A percentile compares a stretch with the other conserved stretches of the same genome.
Conservation (phyloP, 2,888 invertebrate genomes). For the Dichetophora obliterata region DNA sequence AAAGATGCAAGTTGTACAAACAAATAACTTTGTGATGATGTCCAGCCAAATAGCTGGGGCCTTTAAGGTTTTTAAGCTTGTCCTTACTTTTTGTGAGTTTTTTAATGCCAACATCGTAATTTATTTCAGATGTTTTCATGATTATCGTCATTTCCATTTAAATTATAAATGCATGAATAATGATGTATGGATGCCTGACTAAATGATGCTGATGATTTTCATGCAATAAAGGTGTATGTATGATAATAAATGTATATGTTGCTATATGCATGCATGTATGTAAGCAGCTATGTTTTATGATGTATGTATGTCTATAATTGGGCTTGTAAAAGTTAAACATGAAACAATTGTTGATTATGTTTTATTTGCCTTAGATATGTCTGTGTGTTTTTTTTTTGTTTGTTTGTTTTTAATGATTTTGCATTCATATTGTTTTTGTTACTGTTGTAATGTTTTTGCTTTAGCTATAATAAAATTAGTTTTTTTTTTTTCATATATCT, state of each 20-base stretch:
- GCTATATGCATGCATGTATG: background rate
- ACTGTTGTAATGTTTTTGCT: conserved; percentile 6
- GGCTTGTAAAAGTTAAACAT: conserved; percentile 15
- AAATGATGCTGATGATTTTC: background rate
- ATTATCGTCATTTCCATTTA: background rate
- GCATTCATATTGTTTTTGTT: background rate
- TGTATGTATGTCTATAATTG: conserved; percentile 11
- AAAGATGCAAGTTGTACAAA: too few species aligned
- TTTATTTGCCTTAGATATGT: conserved; percentile 29
- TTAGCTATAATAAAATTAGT: conserved; percentile 6
- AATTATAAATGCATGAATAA: conserved; percentile 21
- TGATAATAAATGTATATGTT: conserved; percentile 5
- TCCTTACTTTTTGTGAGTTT: too few species aligned
- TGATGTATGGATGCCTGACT: background rate
- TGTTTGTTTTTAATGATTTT: background rate
- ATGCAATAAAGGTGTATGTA: conserved; percentile 19
- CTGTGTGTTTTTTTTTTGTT: background rate
- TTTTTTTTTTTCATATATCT: background rate
- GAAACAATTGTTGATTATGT: conserved; percentile 35
- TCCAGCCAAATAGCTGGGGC: too few species aligned
- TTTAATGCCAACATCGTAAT: too few species aligned
- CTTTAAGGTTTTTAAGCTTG: too few species aligned
- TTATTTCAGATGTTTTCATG: too few species aligned
- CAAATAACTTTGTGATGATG: too few species aligned
- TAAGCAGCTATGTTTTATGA: conserved; percentile 6